Evolutionary conservation across 2,113 vertebrate genomes (phyloP), one percentile per base, ranked within the genome.

Genomic region (Excalfactoria chinensis): DNA sequence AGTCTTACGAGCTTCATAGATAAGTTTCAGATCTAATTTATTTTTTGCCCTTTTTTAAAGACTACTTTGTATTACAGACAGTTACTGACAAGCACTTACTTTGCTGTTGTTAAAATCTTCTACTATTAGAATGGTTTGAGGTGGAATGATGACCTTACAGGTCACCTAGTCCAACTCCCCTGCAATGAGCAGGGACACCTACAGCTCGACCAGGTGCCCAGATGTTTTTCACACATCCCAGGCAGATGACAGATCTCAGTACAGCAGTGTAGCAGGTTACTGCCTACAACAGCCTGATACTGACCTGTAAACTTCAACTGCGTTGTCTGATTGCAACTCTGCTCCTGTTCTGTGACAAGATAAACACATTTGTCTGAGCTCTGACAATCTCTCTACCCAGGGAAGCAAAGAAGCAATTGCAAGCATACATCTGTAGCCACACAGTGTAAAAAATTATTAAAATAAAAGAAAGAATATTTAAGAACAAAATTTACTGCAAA

Each of bases 391-490:
- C 63, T 79, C 32, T 30, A 48, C 32, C 16, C 59, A 75, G 48
- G 9, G 91, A 37, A 91, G 91, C 0, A 6, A 91, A 79, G 62
- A 25, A 87, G 34, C 5, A 75, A 16, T 11, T 85, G 48, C 62
- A 58, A 73, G 3, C 64, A 11, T 16, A 69, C 37, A 41, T 5
- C 0, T 1, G 68, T 3, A 76, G 18, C 13, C n/a, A 88, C 0
- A 0, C 13, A 22, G 49, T 7, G 37, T 3, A 9, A 53, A 80
- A 80, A 68, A n/a, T 1, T 2, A 40, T 2, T 14, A 58, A 86
- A 67, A 32, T 26, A 89, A 9, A 40, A 63, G 71, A 18, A 86
- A 19, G 11, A 82, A 21, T 35, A 83, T 48, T 70, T 59, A 67
- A 80, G 46, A 43, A 60, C 13, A 82, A 86, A 43, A 88, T 56